Conservation (phyloP, 2,888 invertebrate species). For the Poecilobothrus nobilitatus region DNA sequence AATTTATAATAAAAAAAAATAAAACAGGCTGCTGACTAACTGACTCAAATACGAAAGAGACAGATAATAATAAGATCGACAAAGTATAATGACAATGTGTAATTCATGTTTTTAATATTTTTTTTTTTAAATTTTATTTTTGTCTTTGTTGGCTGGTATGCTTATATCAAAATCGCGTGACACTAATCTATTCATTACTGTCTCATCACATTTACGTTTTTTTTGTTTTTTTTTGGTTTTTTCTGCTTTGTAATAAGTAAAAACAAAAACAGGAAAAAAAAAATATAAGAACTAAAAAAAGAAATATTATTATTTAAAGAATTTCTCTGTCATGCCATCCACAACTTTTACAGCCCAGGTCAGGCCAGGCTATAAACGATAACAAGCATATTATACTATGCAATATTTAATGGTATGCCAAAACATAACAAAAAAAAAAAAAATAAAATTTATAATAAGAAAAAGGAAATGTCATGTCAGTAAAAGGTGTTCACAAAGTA, state of each 20-base stretch:
- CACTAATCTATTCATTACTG: slow-evolving; percentile 29
- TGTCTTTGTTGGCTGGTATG: not conserved
- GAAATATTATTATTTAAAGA: not conserved
- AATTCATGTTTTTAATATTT: too few species aligned
- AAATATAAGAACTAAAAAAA: not conserved
- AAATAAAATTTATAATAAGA: not conserved
- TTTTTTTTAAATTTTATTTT: too few species aligned
- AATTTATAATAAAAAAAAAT: too few species aligned
- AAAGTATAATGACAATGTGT: too few species aligned
- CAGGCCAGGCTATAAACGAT: not conserved
- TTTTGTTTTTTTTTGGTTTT: slow-evolving; percentile 18
- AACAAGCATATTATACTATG: not conserved
- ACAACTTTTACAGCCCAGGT: too few species aligned
- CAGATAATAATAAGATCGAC: too few species aligned
- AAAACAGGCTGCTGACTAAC: too few species aligned
- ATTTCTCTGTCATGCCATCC: not conserved
- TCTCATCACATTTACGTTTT: slow-evolving; percentile 27
- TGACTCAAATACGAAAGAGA: too few species aligned
- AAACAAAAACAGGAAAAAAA: not conserved
- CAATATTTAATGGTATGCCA: too few species aligned
- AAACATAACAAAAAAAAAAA: too few species aligned
- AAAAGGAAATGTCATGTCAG: slow-evolving; percentile 6
- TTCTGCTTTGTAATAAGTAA: too few species aligned
- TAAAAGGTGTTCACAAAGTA: slow-evolving; percentile 6
- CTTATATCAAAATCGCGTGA: slow-evolving; percentile 25